Evolutionary conservation across 1,140 invertebrate species (phyloP).

Genomic region (Lordiphosa collinella): DNA sequence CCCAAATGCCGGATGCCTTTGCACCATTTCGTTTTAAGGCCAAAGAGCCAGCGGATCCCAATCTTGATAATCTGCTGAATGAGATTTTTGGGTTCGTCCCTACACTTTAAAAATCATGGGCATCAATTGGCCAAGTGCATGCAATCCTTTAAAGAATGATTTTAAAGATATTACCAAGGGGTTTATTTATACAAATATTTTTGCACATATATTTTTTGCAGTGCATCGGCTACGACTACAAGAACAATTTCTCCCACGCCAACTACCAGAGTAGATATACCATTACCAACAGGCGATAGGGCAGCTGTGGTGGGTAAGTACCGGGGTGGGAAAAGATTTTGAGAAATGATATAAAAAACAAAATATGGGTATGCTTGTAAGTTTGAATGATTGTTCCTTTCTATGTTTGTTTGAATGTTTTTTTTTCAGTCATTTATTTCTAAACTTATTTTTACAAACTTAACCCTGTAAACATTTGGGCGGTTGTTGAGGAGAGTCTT

Average conservation of each 20-base stretch:
- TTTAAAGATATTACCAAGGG: neutral
- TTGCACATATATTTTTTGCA: neutral
- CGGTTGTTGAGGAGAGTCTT: too few relatives aligned
- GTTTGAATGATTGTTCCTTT: too few relatives aligned
- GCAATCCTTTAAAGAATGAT: neutral
- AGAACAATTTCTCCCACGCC: conserved; percentile 11
- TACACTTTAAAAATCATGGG: conserved; percentile 3
- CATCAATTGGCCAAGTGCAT: conserved; percentile 16
- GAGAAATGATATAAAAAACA: too few relatives aligned
- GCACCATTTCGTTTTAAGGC: conserved; percentile 28
- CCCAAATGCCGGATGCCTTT: conserved; percentile 18
- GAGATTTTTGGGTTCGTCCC: conserved; percentile 25
- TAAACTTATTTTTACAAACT: too few relatives aligned
- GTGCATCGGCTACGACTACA: conserved; percentile 17
- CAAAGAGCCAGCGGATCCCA: conserved; percentile 3
- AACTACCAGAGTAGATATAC: conserved; percentile 13
- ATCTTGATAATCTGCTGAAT: too few relatives aligned
- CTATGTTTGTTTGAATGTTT: too few relatives aligned
- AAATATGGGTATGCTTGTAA: too few relatives aligned
- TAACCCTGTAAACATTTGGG: too few relatives aligned
- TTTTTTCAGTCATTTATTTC: too few relatives aligned
- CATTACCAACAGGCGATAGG: neutral
- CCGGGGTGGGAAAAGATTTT: too few relatives aligned
- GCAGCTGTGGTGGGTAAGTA: conserved; percentile 19
- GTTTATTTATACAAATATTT: neutral